Evolutionary conservation across 2,113 vertebrate species (phyloP), one percentile per base, ranked within the genome.

Genomic region (Anoplopoma fimbria): DNA sequence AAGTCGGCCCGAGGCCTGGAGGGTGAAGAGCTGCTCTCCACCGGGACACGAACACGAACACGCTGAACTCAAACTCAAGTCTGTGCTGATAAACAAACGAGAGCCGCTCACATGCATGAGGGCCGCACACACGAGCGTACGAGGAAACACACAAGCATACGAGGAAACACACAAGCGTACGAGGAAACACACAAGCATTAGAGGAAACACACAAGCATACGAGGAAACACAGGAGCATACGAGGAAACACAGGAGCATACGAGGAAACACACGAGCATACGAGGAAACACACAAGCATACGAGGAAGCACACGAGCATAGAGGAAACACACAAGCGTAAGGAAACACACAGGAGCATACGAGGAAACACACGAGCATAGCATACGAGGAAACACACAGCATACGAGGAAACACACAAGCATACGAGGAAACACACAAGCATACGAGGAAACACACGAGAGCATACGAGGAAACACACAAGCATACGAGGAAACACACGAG

Each of bases 241-340:
- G n/a, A n/a, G n/a, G n/a, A n/a, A n/a, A n/a, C n/a, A n/a, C n/a
- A n/a, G n/a, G n/a, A n/a, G n/a, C n/a, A n/a, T 83, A 81, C 76
- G 62, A 65, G 67, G 76, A 88, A 78, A 89, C 81, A 72, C 57
- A 84, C n/a, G 49, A n/a, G n/a, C n/a, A 85, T 83, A 81, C 76
- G 62, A 65, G 67, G 76, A 88, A 78, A 89, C 81, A 72, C 57
- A 84, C n/a, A n/a, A n/a, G n/a, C n/a, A 85, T 83, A 81, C 76
- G 62, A 65, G 67, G 76, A 88, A 78, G 88, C 81, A 72, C 57
- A 84, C n/a, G 49, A n/a, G n/a, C n/a, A n/a, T n/a, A n/a, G n/a
- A n/a, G n/a, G n/a, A n/a, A n/a, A n/a, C n/a, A n/a, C n/a, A n/a
- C n/a, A n/a, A n/a, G n/a, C n/a, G n/a, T n/a, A n/a, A n/a, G n/a